Percentiles rank a stretch among this genome's conserved stretches.
Evolutionary conservation across 92 coral and sea anemone species (phyloP).

Genomic region (Zoanthus sociatus): DNA sequence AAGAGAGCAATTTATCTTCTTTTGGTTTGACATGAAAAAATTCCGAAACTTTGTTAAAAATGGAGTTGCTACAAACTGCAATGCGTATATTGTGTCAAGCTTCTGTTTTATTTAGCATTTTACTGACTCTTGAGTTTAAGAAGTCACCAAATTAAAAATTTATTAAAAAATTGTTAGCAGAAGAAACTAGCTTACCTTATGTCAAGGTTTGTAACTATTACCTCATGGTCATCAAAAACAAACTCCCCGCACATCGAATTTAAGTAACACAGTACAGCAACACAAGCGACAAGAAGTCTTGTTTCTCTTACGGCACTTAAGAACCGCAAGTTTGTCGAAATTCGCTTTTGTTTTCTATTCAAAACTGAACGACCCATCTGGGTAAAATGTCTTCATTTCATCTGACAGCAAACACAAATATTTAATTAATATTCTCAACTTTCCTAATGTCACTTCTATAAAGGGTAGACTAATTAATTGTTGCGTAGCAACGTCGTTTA

Average conservation of each 20-base stretch:
- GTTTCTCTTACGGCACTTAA: background rate
- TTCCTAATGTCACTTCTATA: background rate
- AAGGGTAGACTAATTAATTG: background rate
- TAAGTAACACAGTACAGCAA: conserved; percentile 65
- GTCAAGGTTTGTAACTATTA: conserved; percentile 76
- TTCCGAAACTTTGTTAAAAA: too few species aligned
- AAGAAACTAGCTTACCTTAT: conserved; percentile 68
- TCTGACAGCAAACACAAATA: background rate
- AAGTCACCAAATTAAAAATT: background rate
- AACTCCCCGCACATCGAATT: conserved; percentile 79
- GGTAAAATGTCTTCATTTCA: background rate
- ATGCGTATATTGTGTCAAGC: background rate
- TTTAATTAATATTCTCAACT: background rate
- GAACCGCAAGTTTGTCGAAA: background rate
- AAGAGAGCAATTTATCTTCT: too few species aligned
- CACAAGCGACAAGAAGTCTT: conserved; percentile 44
- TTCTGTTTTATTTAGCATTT: background rate
- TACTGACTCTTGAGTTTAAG: background rate
- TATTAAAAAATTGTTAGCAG: background rate
- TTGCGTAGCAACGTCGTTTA: conserved; percentile 10
- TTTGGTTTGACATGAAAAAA: too few species aligned
- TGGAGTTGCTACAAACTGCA: too few species aligned
- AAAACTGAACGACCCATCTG: conserved; percentile 40
- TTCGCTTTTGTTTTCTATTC: conserved; percentile 4
- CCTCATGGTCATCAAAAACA: conserved; percentile 88